Evolutionary conservation across 2,113 vertebrate genomes (phyloP).

Genomic region (Phoenicopterus ruber): DNA sequence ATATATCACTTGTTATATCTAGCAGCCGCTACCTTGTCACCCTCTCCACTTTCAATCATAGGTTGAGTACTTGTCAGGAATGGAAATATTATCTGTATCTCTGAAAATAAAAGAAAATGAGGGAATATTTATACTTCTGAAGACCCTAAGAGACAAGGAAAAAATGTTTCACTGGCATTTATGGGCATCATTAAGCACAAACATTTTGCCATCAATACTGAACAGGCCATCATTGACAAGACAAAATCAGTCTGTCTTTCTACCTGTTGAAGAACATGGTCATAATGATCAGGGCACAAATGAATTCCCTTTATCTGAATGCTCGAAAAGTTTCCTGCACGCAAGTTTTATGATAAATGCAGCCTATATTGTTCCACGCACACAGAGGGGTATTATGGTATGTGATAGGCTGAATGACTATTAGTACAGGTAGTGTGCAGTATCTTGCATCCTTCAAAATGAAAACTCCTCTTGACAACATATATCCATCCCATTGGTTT

Average conservation of each 20-base stretch:
- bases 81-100: neutral
- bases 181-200: neutral
- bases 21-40: neutral
- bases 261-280: neutral
- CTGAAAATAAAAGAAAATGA: conserved; percentile 13
- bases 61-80: neutral
- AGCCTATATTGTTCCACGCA: neutral
- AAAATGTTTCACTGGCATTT: neutral
- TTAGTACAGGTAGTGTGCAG: neutral
- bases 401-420: neutral
- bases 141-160: neutral
- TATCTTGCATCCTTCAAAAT: neutral
- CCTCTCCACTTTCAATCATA: neutral
- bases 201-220: neutral
- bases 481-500: neutral
- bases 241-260: neutral
- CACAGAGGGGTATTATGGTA: neutral
- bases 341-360: neutral
- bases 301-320: neutral
- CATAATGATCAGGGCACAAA: neutral
- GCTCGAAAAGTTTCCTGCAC: neutral
- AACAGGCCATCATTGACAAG: neutral
- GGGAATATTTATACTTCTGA: neutral
- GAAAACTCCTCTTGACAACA: neutral
- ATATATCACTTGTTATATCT: neutral